A percentile compares a stretch with the other conserved stretches of the same genome.
Conservation (phyloP, 2,113 vertebrate species). For the Poecilia latipinna region DNA sequence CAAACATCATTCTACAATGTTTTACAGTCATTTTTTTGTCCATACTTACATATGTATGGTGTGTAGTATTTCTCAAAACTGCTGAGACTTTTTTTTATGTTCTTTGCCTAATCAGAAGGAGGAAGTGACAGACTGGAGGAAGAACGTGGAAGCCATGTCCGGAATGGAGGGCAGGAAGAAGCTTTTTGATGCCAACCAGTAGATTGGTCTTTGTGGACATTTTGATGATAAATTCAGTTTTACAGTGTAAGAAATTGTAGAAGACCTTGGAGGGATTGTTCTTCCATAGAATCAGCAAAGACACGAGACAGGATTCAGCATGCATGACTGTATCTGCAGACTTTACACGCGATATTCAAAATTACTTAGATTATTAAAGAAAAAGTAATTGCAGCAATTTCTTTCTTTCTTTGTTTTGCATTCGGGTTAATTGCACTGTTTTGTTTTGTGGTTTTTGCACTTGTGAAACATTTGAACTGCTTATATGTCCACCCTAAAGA, state of each 20-base stretch:
- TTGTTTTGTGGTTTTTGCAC: not conserved
- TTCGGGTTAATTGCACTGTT: not conserved
- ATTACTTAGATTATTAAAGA: not conserved
- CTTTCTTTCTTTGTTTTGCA: not conserved
- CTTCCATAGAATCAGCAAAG: too few relatives aligned
- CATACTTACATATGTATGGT: not conserved
- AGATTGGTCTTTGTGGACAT: conserved; percentile 21
- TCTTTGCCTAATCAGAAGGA: conserved; percentile 33
- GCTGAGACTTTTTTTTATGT: conserved; percentile 2
- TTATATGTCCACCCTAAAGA: not conserved
- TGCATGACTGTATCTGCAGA: too few relatives aligned
- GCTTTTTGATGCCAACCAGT: conserved; percentile 72
- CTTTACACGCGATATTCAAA: too few relatives aligned
- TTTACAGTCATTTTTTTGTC: too few relatives aligned
- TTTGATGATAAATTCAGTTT: not conserved
- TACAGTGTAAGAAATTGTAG: not conserved
- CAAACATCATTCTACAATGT: too few relatives aligned
- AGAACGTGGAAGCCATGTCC: conserved; percentile 84
- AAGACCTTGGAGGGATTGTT: too few relatives aligned
- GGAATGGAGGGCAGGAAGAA: conserved; percentile 85
- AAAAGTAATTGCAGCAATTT: not conserved
- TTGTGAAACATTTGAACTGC: not conserved
- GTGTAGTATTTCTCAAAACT: not conserved
- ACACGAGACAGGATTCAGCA: too few relatives aligned
- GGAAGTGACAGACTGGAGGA: conserved; percentile 83